phyloP scores from a whole-genome alignment of 2,113 vertebrate genomes.

The Motacilla tschutschensis region DNA sequence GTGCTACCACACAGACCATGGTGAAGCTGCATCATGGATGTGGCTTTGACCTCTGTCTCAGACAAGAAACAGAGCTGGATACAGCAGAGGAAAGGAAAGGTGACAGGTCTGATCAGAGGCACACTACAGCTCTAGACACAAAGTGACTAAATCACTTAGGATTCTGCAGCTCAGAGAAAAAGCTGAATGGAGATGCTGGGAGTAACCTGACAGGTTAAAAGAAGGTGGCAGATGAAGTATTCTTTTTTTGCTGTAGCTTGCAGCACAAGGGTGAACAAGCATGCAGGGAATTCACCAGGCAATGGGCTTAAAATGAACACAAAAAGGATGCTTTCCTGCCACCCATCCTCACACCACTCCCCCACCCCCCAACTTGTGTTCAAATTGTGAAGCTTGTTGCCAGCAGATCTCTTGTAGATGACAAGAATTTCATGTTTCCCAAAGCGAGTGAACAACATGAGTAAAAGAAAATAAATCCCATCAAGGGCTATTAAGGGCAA shows the following conservation, averaged over 20 bases:
- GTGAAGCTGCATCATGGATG: rapidly evolving
- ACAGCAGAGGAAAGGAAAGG: background rate
- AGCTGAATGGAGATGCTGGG: background rate
- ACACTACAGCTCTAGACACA: background rate
- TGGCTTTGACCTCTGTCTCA: background rate
- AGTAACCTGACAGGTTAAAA: background rate
- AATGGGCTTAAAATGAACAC: background rate
- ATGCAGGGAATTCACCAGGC: background rate
- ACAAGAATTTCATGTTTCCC: background rate
- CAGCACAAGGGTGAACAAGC: background rate
- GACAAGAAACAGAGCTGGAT: background rate
- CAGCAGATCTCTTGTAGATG: background rate
- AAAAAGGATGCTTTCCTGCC: background rate
- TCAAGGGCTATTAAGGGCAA: constrained; percentile 2
- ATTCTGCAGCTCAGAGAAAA: background rate
- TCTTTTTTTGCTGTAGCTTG: background rate
- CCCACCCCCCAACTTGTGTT: background rate
- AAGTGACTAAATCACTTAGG: background rate
- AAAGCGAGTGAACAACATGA: background rate
- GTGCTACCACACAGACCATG: rapidly evolving
- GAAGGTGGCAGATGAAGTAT: background rate
- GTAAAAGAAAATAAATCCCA: background rate
- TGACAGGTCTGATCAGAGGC: background rate
- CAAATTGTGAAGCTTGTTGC: background rate
- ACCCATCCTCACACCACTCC: background rate